Evolutionary conservation across 2,888 invertebrate genomes (phyloP), one percentile per base, ranked within the genome.

Genomic region (Phortica magna): DNA sequence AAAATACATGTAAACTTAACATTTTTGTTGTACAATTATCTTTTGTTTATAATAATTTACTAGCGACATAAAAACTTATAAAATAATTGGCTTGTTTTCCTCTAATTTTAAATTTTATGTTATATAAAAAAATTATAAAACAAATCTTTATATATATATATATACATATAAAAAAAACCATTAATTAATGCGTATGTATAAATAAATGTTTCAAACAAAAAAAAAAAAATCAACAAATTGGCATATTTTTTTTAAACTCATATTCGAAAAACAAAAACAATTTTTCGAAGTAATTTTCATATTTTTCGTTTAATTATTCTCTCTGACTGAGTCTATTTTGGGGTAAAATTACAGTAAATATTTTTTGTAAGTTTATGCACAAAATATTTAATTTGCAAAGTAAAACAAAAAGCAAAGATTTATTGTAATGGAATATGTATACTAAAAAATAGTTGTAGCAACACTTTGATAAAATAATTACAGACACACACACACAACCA

Each of bases 171-270:
- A 39, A 67, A 39, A 67, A 79, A 80, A 86, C 78, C 79, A 83
- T 85, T 84, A 85, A 85, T 86, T 84, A 88, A 85, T 83, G 88
- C 85, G 87, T 87, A 55, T 71, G 88, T 88, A 88, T 86, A 88
- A 86, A 86, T 86, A 86, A 86, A 86, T 86, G 85, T 86, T 86
- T 84, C 85, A 85, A 83, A 79, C 79, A 84, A 83, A 80, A 82
- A 85, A 82, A 82, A 84, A 83, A 78, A 83, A 78, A 80, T 79
- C 72, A 78, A 75, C 39, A 78, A 83, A 88, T 86, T 86, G 85
- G 87, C 80, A 82, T 88, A 82, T 82, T 79, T 72, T 48, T 70
- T 59, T 76, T 71, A 22, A 73, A 59, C 31, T 5, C 9, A 9
- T 48, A 73, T 71, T 78, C 19, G 39, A 53, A 53, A 42, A 57